Conservation (phyloP, 2,888 invertebrate genomes). For the Matsumyia berberina region DNA sequence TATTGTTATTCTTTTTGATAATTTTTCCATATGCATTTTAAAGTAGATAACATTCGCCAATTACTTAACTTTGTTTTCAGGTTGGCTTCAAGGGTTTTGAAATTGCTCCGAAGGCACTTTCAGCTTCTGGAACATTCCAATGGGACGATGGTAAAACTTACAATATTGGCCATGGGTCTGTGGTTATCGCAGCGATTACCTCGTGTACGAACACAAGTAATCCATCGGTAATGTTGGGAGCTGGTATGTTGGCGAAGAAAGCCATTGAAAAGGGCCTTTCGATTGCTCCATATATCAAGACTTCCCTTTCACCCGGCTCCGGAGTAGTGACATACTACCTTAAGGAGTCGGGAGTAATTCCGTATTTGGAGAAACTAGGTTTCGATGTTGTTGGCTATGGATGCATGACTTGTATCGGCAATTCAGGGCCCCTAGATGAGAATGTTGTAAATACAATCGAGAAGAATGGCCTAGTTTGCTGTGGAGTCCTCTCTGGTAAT, state of each 20-base stretch:
- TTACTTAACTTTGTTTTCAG: conserved; percentile 84
- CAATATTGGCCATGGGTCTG: conserved; percentile 93
- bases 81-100: conserved; percentile 97
- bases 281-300: conserved; percentile 97
- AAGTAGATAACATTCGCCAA: too few relatives aligned
- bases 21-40: too few relatives aligned
- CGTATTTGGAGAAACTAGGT: conserved; percentile 93
- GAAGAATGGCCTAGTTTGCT: conserved; percentile 96
- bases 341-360: conserved; percentile 95
- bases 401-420: conserved; percentile 99
- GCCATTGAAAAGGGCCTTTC: conserved; percentile 95
- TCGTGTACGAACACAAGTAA: conserved; percentile 99
- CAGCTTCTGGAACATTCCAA: conserved; percentile 89
- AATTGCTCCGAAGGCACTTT: conserved; percentile 88
- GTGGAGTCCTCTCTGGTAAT: conserved; percentile 98
- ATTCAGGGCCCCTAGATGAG: conserved; percentile 97
- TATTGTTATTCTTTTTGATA: too few relatives aligned
- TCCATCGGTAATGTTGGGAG: conserved; percentile 99
- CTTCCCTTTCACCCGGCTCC: conserved; percentile 97
- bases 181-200: conserved; percentile 98
- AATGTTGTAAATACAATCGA: conserved; percentile 96
- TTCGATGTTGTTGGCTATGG: conserved; percentile 99
- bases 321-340: conserved; percentile 94
- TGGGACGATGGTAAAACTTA: conserved; percentile 92
- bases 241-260: conserved; percentile 96